Base-by-base conservation (phyloP, 2,113 vertebrate species). In the Pitta sordida region DNA sequence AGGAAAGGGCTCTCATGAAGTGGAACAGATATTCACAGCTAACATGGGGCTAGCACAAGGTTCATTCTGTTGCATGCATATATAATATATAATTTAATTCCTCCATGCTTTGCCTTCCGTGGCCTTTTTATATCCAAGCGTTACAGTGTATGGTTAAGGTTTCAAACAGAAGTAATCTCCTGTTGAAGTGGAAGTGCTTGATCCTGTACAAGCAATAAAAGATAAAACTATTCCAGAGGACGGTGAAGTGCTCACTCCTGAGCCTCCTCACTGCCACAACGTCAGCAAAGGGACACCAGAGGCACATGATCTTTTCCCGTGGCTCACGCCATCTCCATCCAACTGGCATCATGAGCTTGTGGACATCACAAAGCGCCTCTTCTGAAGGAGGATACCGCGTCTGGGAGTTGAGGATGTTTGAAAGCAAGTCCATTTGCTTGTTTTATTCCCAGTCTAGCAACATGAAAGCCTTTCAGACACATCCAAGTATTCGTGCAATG, bases 151-250 rank as follows among this genome's bases (percentile, higher is more conserved):
- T 29, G 49, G 88, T n/a, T 88, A 90, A 96, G 78, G 76, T 93
- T 96, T 96, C 93, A 83, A 95, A 94, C 86, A 91, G 86, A 84
- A 93, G 88, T 88, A 94, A 95, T 95, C 93, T 94, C 85, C 94
- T 82, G 70, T 92, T 94, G 90, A 92, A 96, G 87, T 73, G 92
- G 69, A 91, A 92, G 78, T 89, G 90, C 92, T 90, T 86, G 63
- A 94, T 94, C 79, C 78, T 65, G 68, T 56, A 82, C 81, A 67
- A 82, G 93, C 87, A 89, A 71, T 82, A 85, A 83, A 55, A 94
- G 81, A 80, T 73, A 79, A 93, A 95, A 78, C 34, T 44, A 2
- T 73, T 88, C 84, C 77, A 89, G 12, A 11, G 46, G 85, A 86
- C 8, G n/a, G 62, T 86, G 83, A 93, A 91, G 90, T 4, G 36